Evolutionary conservation across 2,888 invertebrate species (phyloP).

Genomic region (Harpagoxenus sublaevis): DNA sequence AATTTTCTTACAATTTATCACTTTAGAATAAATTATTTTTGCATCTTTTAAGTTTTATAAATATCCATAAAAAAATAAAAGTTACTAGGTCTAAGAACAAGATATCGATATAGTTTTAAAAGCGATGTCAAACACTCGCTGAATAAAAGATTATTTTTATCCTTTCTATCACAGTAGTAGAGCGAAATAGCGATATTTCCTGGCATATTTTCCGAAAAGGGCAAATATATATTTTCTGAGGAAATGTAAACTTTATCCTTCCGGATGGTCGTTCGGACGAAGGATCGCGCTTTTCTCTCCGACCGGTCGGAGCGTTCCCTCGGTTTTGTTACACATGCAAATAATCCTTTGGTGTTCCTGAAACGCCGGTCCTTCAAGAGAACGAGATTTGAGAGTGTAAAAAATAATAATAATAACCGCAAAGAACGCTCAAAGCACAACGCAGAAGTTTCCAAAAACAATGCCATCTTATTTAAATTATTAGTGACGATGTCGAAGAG

Average conservation of each 20-base stretch:
- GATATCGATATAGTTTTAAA: background rate
- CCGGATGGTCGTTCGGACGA: conserved; percentile 26
- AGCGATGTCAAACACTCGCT: background rate
- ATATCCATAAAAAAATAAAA: background rate
- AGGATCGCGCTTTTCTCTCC: conserved; percentile 35
- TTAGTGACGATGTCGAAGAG: conserved; percentile 9
- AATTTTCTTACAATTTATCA: background rate
- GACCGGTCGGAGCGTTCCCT: background rate
- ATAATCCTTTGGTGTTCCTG: conserved; percentile 33
- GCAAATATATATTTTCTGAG: conserved; percentile 46
- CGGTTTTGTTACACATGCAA: conserved; percentile 50
- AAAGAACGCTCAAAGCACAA: background rate
- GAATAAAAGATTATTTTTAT: conserved; percentile 32
- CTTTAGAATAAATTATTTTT: background rate
- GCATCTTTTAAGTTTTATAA: background rate
- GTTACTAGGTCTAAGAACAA: background rate
- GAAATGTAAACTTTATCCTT: conserved; percentile 45
- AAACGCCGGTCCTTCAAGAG: background rate
- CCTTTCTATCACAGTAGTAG: background rate
- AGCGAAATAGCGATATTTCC: conserved; percentile 13
- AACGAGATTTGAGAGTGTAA: conserved; percentile 26
- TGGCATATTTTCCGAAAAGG: conserved; percentile 16
- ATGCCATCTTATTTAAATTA: conserved; percentile 38
- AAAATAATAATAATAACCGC: conserved; percentile 52
- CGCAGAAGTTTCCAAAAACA: conserved; percentile 19